These are phyloP conservation scores for Hycleus phaleratus DNA, from an alignment of 1,140 invertebrate species.

Conservation along the genomic window DNA sequence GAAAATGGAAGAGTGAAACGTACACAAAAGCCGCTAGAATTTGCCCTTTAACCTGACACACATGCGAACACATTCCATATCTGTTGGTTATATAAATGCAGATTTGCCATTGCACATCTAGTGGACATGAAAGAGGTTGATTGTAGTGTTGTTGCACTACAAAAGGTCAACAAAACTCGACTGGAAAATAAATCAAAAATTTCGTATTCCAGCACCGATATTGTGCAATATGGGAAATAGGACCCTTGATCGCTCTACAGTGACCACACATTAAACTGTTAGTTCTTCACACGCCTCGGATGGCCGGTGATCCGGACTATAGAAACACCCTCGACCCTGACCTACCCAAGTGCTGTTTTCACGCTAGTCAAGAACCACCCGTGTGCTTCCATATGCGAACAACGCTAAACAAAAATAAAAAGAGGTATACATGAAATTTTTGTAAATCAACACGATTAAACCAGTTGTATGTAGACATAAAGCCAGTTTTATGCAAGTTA, in stretches of 20 bases:
- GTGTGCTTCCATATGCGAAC: conserved; percentile 29
- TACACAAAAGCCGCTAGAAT: conserved; percentile 8
- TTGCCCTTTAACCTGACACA: conserved; percentile 22
- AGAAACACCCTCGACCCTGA: conserved; percentile 35
- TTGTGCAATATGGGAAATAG: not conserved
- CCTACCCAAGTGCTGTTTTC: conserved; percentile 31
- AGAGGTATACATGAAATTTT: too few relatives aligned
- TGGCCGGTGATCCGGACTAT: conserved; percentile 38
- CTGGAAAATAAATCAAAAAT: too few relatives aligned
- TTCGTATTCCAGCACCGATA: too few relatives aligned
- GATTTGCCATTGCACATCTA: conserved; percentile 14
- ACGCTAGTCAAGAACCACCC: conserved; percentile 30
- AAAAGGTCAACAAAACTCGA: not conserved
- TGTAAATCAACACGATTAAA: too few relatives aligned
- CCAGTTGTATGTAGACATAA: too few relatives aligned
- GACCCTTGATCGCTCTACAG: conserved; percentile 36
- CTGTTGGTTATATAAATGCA: conserved; percentile 5
- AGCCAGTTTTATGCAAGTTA: too few relatives aligned
- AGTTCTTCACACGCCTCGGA: conserved; percentile 31
- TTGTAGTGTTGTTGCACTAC: too few relatives aligned
- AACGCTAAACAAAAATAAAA: too few relatives aligned
- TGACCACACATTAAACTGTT: conserved; percentile 38
- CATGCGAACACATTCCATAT: conserved; percentile 19
- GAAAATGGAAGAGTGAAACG: not conserved
- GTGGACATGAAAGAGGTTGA: not conserved